Base-by-base conservation (phyloP, 2,797 vertebrate species). In the Geotrypetes seraphini region DNA sequence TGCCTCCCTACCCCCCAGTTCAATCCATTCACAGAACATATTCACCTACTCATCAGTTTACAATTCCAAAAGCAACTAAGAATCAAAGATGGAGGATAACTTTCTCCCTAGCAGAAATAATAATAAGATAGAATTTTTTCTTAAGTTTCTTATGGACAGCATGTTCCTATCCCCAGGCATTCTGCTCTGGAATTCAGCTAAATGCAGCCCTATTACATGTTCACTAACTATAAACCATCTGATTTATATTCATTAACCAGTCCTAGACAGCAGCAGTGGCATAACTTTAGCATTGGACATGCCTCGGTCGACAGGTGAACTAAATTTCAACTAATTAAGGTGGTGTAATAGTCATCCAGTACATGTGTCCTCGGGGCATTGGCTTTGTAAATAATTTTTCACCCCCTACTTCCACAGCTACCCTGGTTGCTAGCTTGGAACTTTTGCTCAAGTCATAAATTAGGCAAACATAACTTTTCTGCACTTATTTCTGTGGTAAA, bases 231-330 rank as follows among this genome's bases (percentile, higher is more conserved):
- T 79, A 82, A 86, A 79, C 81, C 62, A 80, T 78, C 78, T 81
- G 83, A 86, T 85, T 85, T 85, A 78, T 85, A 86, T 80, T 85
- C 82, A 86, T 86, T 86, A 86, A 86, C 83, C 59, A 81, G 69
- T 69, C 43, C 38, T 53, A 73, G 71, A 77, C 71, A 80, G 69
- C 52, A 54, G 64, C 50, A 41, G 50, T 51, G 45, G 66, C 63
- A 65, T 61, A 73, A 78, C 76, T 78, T 79, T 51, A 54, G 74
- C 61, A 47, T 50, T 65, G 67, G 72, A 73, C 74, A 73, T 60
- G 81, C 66, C 60, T 73, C 68, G 63, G 64, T 72, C 57, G 57
- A 71, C 54, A 60, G 65, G 63, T 32, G 39, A 58, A 70, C 75
- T 74, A 72, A 71, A 75, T 81, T 78, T 72, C 67, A 75, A 67